Conservation (phyloP, 1,140 invertebrate genomes). For the Listronotus oregonensis region DNA sequence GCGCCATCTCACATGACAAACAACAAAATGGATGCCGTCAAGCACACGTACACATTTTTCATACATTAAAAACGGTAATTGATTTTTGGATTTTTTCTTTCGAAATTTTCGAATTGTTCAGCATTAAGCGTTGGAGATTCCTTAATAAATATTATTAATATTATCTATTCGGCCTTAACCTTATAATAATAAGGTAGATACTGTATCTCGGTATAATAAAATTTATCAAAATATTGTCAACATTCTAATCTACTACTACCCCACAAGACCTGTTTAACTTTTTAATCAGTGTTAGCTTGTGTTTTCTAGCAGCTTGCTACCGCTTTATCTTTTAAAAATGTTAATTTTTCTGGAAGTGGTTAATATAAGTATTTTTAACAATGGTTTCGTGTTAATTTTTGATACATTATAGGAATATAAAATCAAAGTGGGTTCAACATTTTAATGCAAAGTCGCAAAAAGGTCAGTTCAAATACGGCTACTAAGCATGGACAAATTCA, state of each 20-base stretch:
- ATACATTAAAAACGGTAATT: not conserved
- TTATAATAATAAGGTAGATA: conserved; percentile 42
- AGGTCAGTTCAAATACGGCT: too few species aligned
- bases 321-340: conserved; percentile 9
- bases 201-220: conserved; percentile 44
- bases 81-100: conserved; percentile 10
- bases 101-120: conserved; percentile 5
- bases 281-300: conserved; percentile 36
- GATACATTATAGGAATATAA: not conserved
- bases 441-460: too few species aligned
- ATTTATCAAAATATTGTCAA: conserved; percentile 46
- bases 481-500: too few species aligned
- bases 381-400: conserved; percentile 1
- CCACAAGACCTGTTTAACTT: conserved; percentile 38
- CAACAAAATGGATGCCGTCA: conserved; percentile 35
- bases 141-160: conserved; percentile 50
- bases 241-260: conserved; percentile 44
- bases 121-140: conserved; percentile 35
- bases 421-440: too few species aligned
- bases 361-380: conserved; percentile 3
- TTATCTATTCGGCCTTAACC: conserved; percentile 44
- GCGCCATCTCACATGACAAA: conserved; percentile 38
- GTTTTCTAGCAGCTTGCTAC: conserved; percentile 6
- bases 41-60: not conserved
- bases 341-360: conserved; percentile 6